phyloP scores from a whole-genome alignment of 2,888 invertebrate species.

The Operophtera brumata region DNA sequence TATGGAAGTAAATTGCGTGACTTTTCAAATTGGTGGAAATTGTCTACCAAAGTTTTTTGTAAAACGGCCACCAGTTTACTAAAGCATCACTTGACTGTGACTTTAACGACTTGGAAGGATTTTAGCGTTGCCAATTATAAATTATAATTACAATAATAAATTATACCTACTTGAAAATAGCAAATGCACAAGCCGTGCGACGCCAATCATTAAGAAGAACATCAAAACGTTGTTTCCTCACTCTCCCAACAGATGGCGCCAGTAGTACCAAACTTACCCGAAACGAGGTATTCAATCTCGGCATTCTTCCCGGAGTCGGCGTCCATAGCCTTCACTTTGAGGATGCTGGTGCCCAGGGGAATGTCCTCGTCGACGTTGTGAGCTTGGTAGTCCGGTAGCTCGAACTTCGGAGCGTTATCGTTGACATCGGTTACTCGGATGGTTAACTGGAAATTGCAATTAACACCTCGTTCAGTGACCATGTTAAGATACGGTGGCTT shows the following conservation, averaged over 20 bases:
- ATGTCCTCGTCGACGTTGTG: slow-evolving; percentile 98
- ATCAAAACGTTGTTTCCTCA: neutral
- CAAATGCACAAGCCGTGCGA: too few relatives aligned
- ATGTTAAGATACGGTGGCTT: too few relatives aligned
- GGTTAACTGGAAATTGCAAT: slow-evolving; percentile 85
- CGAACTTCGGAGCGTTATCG: slow-evolving; percentile 98
- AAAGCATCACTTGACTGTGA: too few relatives aligned
- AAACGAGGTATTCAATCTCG: slow-evolving; percentile 94
- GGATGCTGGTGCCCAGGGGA: slow-evolving; percentile 93
- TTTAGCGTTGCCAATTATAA: too few relatives aligned
- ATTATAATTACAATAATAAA: too few relatives aligned
- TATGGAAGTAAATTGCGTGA: too few relatives aligned
- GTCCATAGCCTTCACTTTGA: slow-evolving; percentile 97
- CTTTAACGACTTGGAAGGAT: too few relatives aligned
- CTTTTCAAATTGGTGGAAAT: too few relatives aligned
- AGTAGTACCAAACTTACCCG: slow-evolving; percentile 57
- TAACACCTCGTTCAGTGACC: neutral
- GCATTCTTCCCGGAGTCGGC: slow-evolving; percentile 97
- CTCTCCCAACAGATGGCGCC: slow-evolving; percentile 38
- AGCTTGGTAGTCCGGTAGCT: slow-evolving; percentile 97
- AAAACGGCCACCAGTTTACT: too few relatives aligned
- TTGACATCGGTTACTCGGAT: slow-evolving; percentile 98
- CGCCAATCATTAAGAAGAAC: too few relatives aligned
- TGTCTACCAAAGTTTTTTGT: too few relatives aligned
- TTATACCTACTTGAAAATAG: too few relatives aligned